Evolutionary conservation across 2,888 invertebrate genomes (phyloP), one percentile per base, ranked within the genome.

Genomic region (Cheilosia soror): DNA sequence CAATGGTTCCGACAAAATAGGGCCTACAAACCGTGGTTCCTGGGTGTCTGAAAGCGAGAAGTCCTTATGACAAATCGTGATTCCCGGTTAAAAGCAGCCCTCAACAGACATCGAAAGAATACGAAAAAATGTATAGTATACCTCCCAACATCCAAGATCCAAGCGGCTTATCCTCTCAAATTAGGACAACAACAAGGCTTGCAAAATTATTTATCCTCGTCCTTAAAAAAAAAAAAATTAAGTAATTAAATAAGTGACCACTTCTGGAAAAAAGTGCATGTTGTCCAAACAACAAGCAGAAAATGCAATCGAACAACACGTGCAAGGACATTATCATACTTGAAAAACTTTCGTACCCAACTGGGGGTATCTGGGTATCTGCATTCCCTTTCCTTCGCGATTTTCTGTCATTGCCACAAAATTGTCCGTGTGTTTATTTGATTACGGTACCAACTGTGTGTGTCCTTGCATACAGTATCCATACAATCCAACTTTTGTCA

Each of bases 181-280:
- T 37, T 4, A 37, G 4, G 33, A 73, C 49, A 51, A 62, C 51
- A 47, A 42, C 47, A 15, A n/a, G 42, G 53, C 40, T 58, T 65
- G 31, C 44, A 15, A 75, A 44, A 55, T 55, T 63, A 55, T n/a
- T 40, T 44, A 40, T 44, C 42, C 31, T 47, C 13, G 2, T 53
- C n/a, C 9, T 29, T 57, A 3, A 37, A 37, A 11, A 11, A 37
- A 11, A 4, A 33, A 58, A 58, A 76, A 69, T 69, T 29, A 51
- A 63, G 42, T 57, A 81, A 77, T 77, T 65, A 76, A 65, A n/a
- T 58, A 76, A 81, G 71, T 77, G 81, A 42, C 47, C 69, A 81
- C 76, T 71, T 63, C 25, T 37, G 25, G 29, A 53, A 65, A 53
- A 65, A 78, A 58, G 75, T 68, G 62, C 80, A 68, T 40, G 44